A percentile compares a stretch with the other conserved stretches of the same genome.
Conservation (phyloP, 2,113 vertebrate species). For the Ciconia stormi region DNA sequence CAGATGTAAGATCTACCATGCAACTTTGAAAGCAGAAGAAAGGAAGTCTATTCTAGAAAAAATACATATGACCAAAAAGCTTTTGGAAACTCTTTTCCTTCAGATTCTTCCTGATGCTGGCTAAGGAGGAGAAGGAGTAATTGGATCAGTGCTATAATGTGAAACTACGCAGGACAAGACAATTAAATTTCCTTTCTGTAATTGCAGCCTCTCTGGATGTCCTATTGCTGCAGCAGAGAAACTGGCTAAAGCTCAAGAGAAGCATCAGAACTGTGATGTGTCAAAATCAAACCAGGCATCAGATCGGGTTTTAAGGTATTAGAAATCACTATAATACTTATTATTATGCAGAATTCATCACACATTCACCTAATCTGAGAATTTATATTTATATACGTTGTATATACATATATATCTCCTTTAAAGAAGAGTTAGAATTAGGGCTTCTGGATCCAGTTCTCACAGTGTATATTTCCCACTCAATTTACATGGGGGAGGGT, state of each 20-base stretch:
- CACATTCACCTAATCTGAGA: constrained; percentile 65
- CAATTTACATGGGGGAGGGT: constrained; percentile 69
- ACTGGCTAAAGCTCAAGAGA: constrained; percentile 97
- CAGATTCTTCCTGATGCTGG: constrained; percentile 25
- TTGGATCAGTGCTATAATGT: constrained; percentile 37
- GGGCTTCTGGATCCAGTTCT: constrained; percentile 74
- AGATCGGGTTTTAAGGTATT: constrained; percentile 96
- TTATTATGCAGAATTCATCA: constrained; percentile 72
- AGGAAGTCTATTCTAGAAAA: constrained; percentile 18
- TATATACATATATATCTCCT: constrained; percentile 64
- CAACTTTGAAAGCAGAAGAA: constrained; percentile 42
- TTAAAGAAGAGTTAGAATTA: constrained; percentile 68
- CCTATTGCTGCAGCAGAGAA: constrained; percentile 98
- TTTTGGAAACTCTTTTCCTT: constrained; percentile 25
- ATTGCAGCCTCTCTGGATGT: constrained; percentile 94
- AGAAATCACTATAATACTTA: constrained; percentile 76
- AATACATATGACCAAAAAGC: not conserved
- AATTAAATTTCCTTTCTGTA: constrained; percentile 70
- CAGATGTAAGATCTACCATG: constrained; percentile 11
- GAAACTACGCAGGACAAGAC: constrained; percentile 45
- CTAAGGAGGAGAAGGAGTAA: constrained; percentile 38
- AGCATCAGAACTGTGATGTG: constrained; percentile 92
- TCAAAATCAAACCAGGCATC: constrained; percentile 95
- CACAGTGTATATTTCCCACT: constrained; percentile 63
- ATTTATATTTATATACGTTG: constrained; percentile 67